phyloP scores from a whole-genome alignment of 2,888 invertebrate genomes.

The Clistopyga incitator region DNA sequence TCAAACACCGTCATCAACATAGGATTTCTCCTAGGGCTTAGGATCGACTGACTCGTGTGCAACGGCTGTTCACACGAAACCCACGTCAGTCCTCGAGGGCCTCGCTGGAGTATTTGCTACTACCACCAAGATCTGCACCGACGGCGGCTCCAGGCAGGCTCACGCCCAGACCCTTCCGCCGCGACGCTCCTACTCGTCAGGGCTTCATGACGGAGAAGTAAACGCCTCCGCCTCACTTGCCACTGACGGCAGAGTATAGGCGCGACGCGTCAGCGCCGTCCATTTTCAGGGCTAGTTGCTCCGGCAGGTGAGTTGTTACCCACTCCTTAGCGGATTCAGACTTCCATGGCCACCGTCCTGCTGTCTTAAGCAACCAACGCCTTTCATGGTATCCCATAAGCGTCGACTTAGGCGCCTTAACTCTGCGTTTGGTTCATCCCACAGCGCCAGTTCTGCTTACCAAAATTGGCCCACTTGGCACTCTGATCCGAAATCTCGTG shows the following conservation, averaged over 20 bases:
- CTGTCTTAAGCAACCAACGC: conserved; percentile 87
- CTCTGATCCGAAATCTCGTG: conserved; percentile 80
- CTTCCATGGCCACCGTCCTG: conserved; percentile 92
- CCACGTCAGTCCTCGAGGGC: too few species aligned
- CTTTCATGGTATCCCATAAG: conserved; percentile 87
- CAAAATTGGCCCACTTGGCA: conserved; percentile 59
- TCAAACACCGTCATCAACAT: too few species aligned
- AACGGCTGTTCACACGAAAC: too few species aligned
- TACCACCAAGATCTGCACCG: conserved; percentile 86
- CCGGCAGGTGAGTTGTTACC: conserved; percentile 88
- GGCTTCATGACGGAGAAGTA: too few species aligned
- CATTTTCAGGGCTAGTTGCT: conserved; percentile 89
- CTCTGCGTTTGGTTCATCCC: conserved; percentile 75
- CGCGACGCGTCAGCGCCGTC: conserved; percentile 78
- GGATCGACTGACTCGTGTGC: too few species aligned
- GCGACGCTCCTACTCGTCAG: conserved; percentile 69
- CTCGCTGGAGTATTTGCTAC: conserved; percentile 78
- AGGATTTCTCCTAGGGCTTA: too few species aligned
- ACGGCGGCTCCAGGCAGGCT: conserved; percentile 83
- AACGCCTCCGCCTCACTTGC: too few species aligned
- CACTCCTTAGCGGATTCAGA: conserved; percentile 86
- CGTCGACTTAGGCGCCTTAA: conserved; percentile 80
- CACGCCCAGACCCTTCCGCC: conserved; percentile 81
- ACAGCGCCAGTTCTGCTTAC: conserved; percentile 69
- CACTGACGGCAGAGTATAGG: too few species aligned